Conservation (phyloP, 2,797 vertebrate genomes). For the Poecilia wingei region DNA sequence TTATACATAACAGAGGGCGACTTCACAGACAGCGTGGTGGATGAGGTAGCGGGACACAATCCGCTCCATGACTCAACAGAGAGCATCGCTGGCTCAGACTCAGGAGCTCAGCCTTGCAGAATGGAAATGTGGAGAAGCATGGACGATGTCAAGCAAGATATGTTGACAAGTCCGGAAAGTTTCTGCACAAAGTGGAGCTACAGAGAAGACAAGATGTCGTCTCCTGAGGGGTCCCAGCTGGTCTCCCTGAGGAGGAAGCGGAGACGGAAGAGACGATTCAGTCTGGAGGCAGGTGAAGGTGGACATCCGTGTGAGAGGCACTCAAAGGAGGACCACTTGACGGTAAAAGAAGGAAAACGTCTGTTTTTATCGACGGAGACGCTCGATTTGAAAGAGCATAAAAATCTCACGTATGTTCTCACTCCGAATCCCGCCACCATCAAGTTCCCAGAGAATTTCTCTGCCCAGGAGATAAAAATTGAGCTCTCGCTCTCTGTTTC, state of each 20-base stretch:
- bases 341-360: slow-evolving; percentile 26
- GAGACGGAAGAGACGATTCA: slow-evolving; percentile 76
- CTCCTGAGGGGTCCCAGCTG: slow-evolving; percentile 41
- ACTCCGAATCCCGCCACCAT: slow-evolving; percentile 18
- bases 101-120: slow-evolving; percentile 19
- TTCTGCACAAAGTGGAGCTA: slow-evolving; percentile 22
- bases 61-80: slow-evolving; percentile 32
- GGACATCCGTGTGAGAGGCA: slow-evolving; percentile 45
- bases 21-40: slow-evolving; percentile 35
- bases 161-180: slow-evolving; percentile 9
- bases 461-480: slow-evolving; percentile 23
- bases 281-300: slow-evolving; percentile 54
- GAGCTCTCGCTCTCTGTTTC: background rate
- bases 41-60: slow-evolving; percentile 28
- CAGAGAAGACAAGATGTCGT: slow-evolving; percentile 25
- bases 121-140: slow-evolving; percentile 20
- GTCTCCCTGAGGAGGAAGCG: slow-evolving; percentile 71
- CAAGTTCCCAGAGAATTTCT: slow-evolving; percentile 21
- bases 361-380: slow-evolving; percentile 29
- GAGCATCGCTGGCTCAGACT: slow-evolving; percentile 13
- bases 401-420: slow-evolving; percentile 15
- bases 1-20: slow-evolving; percentile 54
- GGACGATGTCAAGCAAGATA: slow-evolving; percentile 5
- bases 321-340: slow-evolving; percentile 67
- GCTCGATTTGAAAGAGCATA: slow-evolving; percentile 34